A percentile compares a stretch with the other conserved stretches of the same genome.
phyloP scores from a whole-genome alignment of 2,888 invertebrate species.

The Pristionchus entomophagus region DNA sequence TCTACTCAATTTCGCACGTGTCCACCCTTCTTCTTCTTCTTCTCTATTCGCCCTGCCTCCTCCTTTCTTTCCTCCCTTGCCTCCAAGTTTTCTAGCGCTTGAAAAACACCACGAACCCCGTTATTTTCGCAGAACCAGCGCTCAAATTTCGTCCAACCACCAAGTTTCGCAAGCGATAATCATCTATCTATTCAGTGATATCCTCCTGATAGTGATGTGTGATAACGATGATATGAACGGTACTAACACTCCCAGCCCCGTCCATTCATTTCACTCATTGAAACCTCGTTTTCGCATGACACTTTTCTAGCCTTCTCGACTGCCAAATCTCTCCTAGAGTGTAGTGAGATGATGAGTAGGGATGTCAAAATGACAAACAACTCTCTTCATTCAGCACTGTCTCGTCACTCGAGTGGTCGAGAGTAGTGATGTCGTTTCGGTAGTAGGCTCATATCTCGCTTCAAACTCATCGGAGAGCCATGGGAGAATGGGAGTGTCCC shows the following conservation, averaged over 20 bases:
- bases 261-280: neutral
- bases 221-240: neutral
- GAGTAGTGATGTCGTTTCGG: no score
- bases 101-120: neutral
- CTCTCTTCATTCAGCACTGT: no score
- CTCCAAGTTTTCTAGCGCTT: neutral
- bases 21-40: neutral
- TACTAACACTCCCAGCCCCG: neutral
- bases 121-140: neutral
- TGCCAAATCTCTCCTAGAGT: neutral
- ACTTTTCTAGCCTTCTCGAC: neutral
- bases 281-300: neutral
- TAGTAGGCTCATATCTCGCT: no score
- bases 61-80: neutral
- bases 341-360: no score
- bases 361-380: no score
- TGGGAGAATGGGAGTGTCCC: no score
- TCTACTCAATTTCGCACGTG: neutral
- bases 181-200: neutral
- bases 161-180: neutral
- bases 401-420: no score
- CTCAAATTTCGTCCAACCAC: neutral
- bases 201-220: neutral
- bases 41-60: neutral
- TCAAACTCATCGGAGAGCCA: no score